Percentiles rank a stretch among this genome's conserved stretches.
Conservation (phyloP, 2,113 vertebrate species). For the Pseudopodoces humilis region DNA sequence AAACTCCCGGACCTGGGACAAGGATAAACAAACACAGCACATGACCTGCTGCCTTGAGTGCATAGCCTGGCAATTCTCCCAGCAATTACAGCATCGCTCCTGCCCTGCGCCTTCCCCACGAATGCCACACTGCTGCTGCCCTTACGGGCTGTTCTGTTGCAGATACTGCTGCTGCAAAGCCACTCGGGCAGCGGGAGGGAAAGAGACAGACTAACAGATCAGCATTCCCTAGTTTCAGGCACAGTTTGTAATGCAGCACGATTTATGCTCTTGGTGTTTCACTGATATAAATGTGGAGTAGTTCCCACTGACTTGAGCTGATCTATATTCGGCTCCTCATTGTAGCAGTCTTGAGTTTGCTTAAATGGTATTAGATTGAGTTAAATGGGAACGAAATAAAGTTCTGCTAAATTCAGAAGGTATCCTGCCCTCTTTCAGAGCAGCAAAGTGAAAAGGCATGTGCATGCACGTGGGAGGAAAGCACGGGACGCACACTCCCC, state of each 20-base stretch:
- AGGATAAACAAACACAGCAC: conserved; percentile 63
- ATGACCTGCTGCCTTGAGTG: background rate
- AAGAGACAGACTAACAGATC: background rate
- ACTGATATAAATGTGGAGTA: background rate
- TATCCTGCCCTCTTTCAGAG: background rate
- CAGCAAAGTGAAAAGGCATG: background rate
- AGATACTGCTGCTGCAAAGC: background rate
- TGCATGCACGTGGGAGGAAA: rapidly evolving
- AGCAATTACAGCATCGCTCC: conserved; percentile 27
- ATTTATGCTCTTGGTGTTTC: background rate
- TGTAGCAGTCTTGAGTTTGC: background rate
- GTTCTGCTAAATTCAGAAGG: background rate
- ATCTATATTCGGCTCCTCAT: background rate
- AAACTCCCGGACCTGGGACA: background rate
- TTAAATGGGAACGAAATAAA: background rate
- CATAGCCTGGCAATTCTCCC: conserved; percentile 51
- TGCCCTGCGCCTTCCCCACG: background rate
- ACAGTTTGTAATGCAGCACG: background rate
- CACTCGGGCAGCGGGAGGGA: background rate
- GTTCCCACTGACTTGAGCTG: background rate
- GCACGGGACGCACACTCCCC: background rate
- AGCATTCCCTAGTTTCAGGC: background rate
- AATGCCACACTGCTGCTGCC: background rate
- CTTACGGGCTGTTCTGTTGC: background rate
- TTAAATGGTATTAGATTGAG: background rate